Conservation (phyloP, 1,140 invertebrate genomes). For the Danaus melanippus region DNA sequence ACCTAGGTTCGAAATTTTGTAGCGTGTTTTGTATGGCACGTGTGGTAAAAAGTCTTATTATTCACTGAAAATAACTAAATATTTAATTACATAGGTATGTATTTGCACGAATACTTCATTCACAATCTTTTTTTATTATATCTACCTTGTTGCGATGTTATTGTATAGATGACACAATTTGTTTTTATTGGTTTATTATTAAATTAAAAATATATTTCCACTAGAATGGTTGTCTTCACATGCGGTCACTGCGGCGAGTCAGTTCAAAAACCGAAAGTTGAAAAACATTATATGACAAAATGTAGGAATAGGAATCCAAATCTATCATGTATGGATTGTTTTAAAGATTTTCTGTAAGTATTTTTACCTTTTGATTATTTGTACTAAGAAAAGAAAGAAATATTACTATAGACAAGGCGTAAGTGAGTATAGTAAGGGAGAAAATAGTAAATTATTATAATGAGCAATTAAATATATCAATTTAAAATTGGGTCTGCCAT, state of each 20-base stretch:
- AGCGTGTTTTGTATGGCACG: constrained; percentile 17
- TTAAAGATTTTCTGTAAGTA: constrained; percentile 87
- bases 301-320: constrained; percentile 73
- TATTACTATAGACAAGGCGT: too few species aligned
- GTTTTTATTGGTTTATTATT: too few species aligned
- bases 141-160: too few species aligned
- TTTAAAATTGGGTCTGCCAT: too few species aligned
- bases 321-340: constrained; percentile 92
- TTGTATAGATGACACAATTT: too few species aligned
- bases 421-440: too few species aligned
- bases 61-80: not conserved
- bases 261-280: constrained; percentile 91
- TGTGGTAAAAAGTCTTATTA: constrained; percentile 9
- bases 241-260: constrained; percentile 92
- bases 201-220: not conserved
- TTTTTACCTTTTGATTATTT: constrained; percentile 7
- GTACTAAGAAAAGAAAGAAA: not conserved
- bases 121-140: too few species aligned
- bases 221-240: constrained; percentile 90
- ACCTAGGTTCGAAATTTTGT: constrained; percentile 3
- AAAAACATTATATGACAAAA: constrained; percentile 87
- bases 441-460: too few species aligned
- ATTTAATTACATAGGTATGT: not conserved
- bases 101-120: too few species aligned
- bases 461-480: too few species aligned